These are phyloP conservation scores for Caenorhabditis macrosperma DNA, from an alignment of 2,888 invertebrate species.

Conservation along the genomic window DNA sequence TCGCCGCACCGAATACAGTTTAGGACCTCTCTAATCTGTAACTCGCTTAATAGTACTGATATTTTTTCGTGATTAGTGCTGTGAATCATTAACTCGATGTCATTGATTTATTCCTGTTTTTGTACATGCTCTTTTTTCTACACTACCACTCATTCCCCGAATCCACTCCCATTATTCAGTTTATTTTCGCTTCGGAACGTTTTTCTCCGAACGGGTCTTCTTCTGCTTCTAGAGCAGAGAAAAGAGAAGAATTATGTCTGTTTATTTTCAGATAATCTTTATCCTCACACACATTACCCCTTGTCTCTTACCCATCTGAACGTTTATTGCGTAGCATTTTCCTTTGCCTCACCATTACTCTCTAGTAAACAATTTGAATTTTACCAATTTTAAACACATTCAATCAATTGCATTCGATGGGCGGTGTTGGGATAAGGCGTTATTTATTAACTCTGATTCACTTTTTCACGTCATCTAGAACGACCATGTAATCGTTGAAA, in stretches of 20 bases:
- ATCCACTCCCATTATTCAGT: no score
- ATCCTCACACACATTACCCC: neutral
- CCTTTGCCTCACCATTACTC: neutral
- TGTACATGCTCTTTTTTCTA: neutral
- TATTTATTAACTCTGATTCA: neutral
- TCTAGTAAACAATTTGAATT: neutral
- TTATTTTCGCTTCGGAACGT: no score
- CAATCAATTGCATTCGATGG: no score
- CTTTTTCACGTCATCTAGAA: slow-evolving; percentile 23
- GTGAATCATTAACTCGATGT: neutral
- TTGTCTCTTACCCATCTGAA: neutral
- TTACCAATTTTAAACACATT: neutral
- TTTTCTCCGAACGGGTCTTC: neutral
- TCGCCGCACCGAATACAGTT: slow-evolving; percentile 31
- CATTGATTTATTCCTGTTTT: neutral
- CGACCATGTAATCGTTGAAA: slow-evolving; percentile 64
- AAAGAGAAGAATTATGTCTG: neutral
- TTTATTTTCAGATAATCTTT: neutral
- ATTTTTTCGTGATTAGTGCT: no score
- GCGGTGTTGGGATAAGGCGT: no score
- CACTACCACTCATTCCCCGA: neutral
- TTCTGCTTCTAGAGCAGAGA: no score
- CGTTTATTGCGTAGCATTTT: neutral
- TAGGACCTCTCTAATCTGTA: slow-evolving; percentile 41
- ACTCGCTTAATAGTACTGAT: no score